phyloP scores from a whole-genome alignment of 1,140 invertebrate genomes.

The Drosophila subpulchrella region DNA sequence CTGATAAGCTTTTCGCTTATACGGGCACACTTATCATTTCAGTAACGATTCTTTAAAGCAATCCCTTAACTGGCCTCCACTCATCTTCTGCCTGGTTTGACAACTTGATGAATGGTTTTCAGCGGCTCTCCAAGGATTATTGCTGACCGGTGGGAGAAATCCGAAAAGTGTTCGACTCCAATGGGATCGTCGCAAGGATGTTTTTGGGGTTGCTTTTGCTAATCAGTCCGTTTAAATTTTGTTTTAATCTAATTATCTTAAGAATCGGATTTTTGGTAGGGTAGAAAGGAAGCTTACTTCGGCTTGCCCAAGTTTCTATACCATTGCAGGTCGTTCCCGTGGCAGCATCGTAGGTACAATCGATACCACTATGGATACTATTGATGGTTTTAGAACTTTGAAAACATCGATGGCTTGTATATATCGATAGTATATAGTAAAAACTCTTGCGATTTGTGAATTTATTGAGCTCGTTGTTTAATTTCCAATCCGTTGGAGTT shows the following conservation, averaged over 20 bases:
- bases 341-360: no score
- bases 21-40: slow-evolving; percentile 35
- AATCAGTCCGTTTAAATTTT: slow-evolving; percentile 32
- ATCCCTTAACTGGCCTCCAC: slow-evolving; percentile 38
- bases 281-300: neutral
- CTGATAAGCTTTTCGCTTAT: neutral
- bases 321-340: no score
- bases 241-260: slow-evolving; percentile 20
- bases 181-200: slow-evolving; percentile 7
- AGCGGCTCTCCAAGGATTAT: slow-evolving; percentile 24
- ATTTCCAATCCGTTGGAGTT: no score
- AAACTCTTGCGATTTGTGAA: no score
- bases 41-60: slow-evolving; percentile 27
- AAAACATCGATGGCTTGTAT: no score
- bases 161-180: slow-evolving; percentile 27
- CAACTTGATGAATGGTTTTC: slow-evolving; percentile 34
- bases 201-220: slow-evolving; percentile 22
- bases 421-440: no score
- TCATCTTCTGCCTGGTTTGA: slow-evolving; percentile 35
- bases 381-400: no score
- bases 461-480: no score
- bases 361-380: no score
- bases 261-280: slow-evolving; percentile 3
- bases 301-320: no score
- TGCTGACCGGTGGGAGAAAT: slow-evolving; percentile 14